Percentiles rank a stretch among this genome's conserved stretches.
Evolutionary conservation across 1,140 invertebrate genomes (phyloP).

Genomic region (Ephestia elutella): DNA sequence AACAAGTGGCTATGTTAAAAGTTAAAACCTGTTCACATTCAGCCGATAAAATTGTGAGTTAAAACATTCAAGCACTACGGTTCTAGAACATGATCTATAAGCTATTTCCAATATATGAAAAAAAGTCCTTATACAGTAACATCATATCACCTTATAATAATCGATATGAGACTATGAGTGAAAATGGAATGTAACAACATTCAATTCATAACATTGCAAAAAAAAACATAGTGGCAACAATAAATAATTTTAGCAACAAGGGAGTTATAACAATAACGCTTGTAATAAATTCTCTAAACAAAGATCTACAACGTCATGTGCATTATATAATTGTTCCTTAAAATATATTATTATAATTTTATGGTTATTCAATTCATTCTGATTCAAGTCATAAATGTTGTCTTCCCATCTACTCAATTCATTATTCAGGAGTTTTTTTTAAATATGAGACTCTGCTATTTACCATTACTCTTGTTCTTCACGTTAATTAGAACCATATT

Average conservation of each 20-base stretch:
- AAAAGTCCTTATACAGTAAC: neutral
- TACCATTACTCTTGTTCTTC: neutral
- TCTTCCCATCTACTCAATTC: neutral
- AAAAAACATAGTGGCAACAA: conserved; percentile 7
- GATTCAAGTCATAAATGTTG: neutral
- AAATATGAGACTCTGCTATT: neutral
- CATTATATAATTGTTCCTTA: neutral
- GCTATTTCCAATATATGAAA: conserved; percentile 8
- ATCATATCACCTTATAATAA: neutral
- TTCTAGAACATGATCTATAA: conserved; percentile 12
- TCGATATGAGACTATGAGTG: conserved; percentile 6
- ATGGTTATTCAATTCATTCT: neutral
- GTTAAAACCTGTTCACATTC: neutral
- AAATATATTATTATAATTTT: neutral
- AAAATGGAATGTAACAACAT: conserved; percentile 12
- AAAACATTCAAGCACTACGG: conserved; percentile 30
- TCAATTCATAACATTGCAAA: conserved; percentile 2
- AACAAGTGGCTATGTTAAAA: conserved; percentile 7
- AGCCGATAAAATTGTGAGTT: conserved; percentile 9
- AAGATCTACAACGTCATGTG: neutral
- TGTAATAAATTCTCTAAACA: neutral
- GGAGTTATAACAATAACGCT: neutral
- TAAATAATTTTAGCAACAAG: conserved; percentile 7
- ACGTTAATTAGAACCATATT: neutral
- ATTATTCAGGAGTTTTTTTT: neutral